Evolutionary conservation across 2,113 vertebrate species (phyloP).

Genomic region (Aythya baeri): DNA sequence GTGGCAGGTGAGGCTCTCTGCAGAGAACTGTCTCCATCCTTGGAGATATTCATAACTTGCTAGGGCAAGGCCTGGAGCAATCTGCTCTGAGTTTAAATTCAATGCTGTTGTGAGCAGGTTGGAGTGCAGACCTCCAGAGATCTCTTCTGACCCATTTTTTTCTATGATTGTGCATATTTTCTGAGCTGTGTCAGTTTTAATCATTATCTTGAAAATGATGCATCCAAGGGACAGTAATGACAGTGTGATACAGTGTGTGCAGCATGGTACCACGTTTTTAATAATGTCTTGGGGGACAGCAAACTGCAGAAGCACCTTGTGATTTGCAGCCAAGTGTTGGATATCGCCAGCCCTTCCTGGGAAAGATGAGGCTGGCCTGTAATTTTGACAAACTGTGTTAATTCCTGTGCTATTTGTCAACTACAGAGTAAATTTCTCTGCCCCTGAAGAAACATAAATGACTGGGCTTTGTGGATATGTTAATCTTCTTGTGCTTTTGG

Average conservation of each 20-base stretch:
- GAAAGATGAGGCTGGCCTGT: background rate
- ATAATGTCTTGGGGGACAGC: background rate
- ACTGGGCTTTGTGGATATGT: background rate
- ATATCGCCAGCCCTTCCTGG: background rate
- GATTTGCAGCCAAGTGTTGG: background rate
- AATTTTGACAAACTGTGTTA: background rate
- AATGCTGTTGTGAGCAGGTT: background rate
- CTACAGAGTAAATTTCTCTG: background rate
- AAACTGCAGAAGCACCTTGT: background rate
- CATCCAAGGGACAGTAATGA: background rate
- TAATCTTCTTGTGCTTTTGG: background rate
- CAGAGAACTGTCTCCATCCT: background rate
- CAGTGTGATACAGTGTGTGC: background rate
- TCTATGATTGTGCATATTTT: background rate
- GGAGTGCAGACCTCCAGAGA: background rate
- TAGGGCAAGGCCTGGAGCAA: background rate
- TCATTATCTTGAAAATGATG: background rate
- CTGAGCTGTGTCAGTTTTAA: background rate
- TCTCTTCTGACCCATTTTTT: background rate
- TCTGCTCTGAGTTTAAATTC: background rate
- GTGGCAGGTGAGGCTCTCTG: constrained; percentile 82
- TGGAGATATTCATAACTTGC: background rate
- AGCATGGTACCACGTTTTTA: background rate
- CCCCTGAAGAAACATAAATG: background rate
- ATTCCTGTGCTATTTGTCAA: background rate